A percentile compares a stretch with the other conserved stretches of the same genome.
Evolutionary conservation across 2,888 invertebrate genomes (phyloP).

Genomic region (Melieria omissa): DNA sequence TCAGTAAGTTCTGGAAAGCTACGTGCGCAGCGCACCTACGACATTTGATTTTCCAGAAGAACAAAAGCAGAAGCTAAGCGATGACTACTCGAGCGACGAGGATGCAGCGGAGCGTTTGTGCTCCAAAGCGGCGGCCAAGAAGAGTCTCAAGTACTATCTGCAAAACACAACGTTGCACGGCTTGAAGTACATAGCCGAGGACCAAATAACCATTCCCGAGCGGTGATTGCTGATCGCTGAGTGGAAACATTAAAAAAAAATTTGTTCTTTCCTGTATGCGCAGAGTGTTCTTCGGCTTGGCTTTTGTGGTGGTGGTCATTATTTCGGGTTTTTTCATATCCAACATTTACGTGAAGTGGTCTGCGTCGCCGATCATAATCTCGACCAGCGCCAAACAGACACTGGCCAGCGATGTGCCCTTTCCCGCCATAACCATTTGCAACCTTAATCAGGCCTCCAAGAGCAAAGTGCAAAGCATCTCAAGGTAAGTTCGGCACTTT

Average conservation of each 20-base stretch:
- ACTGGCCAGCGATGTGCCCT: slow-evolving; percentile 76
- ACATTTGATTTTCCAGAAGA: not conserved
- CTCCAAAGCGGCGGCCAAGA: slow-evolving; percentile 50
- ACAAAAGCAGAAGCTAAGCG: slow-evolving; percentile 9
- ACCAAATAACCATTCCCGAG: slow-evolving; percentile 59
- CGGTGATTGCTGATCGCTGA: slow-evolving; percentile 48
- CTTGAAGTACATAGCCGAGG: slow-evolving; percentile 77
- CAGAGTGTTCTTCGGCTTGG: slow-evolving; percentile 79
- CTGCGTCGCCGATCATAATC: slow-evolving; percentile 80
- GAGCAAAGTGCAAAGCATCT: slow-evolving; percentile 73
- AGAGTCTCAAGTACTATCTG: slow-evolving; percentile 72
- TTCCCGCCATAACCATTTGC: slow-evolving; percentile 86
- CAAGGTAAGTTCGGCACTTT: slow-evolving; percentile 48
- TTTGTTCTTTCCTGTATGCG: slow-evolving; percentile 22
- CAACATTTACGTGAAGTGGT: slow-evolving; percentile 80
- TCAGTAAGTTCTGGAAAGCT: not conserved
- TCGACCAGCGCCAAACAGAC: slow-evolving; percentile 79
- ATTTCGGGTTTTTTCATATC: slow-evolving; percentile 80
- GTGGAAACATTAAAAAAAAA: not conserved
- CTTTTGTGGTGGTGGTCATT: slow-evolving; percentile 75
- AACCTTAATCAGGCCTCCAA: slow-evolving; percentile 84
- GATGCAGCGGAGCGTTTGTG: slow-evolving; percentile 49
- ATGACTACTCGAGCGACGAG: slow-evolving; percentile 24
- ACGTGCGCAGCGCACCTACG: not conserved
- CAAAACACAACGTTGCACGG: slow-evolving; percentile 80